These are phyloP conservation scores for Artemia sinica DNA, from an alignment of 2,888 invertebrate genomes.

Conservation along the genomic window DNA sequence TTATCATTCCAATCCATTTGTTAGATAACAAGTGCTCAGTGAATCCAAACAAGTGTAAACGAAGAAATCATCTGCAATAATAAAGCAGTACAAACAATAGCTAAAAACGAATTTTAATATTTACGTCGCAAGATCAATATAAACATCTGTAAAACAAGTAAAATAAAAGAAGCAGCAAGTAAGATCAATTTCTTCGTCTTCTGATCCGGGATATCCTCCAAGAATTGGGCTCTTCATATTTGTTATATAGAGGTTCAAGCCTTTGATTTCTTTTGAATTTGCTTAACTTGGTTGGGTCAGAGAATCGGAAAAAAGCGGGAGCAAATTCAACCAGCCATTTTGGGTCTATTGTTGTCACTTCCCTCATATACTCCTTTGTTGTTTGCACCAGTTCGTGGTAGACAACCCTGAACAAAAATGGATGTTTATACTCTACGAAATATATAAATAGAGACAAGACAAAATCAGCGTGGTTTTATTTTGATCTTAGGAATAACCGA, in stretches of 20 bases:
- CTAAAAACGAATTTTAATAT: too few species aligned
- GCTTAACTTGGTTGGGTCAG: slow-evolving; percentile 92
- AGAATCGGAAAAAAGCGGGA: slow-evolving; percentile 96
- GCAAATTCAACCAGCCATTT: slow-evolving; percentile 99
- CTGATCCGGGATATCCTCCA: slow-evolving; percentile 93
- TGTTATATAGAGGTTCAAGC: slow-evolving; percentile 91
- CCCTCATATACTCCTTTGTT: slow-evolving; percentile 97
- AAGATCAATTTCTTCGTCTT: slow-evolving; percentile 57
- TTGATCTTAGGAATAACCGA: too few species aligned
- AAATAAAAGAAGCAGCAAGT: slow-evolving; percentile 15
- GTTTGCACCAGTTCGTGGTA: slow-evolving; percentile 97
- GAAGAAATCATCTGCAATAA: too few species aligned
- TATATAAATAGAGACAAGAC: neutral
- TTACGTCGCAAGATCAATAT: too few species aligned
- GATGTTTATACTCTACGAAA: neutral
- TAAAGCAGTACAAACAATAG: too few species aligned
- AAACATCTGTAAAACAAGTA: slow-evolving; percentile 1
- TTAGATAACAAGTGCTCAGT: too few species aligned
- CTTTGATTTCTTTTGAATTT: slow-evolving; percentile 98
- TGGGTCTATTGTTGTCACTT: slow-evolving; percentile 89
- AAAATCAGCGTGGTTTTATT: too few species aligned
- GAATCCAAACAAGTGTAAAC: too few species aligned
- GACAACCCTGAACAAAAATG: slow-evolving; percentile 51
- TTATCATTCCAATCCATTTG: too few species aligned
- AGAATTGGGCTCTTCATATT: slow-evolving; percentile 96